A percentile compares a stretch with the other conserved stretches of the same genome.
Conservation (phyloP, 2,888 invertebrate genomes). For the Pemphredon lugubris region DNA sequence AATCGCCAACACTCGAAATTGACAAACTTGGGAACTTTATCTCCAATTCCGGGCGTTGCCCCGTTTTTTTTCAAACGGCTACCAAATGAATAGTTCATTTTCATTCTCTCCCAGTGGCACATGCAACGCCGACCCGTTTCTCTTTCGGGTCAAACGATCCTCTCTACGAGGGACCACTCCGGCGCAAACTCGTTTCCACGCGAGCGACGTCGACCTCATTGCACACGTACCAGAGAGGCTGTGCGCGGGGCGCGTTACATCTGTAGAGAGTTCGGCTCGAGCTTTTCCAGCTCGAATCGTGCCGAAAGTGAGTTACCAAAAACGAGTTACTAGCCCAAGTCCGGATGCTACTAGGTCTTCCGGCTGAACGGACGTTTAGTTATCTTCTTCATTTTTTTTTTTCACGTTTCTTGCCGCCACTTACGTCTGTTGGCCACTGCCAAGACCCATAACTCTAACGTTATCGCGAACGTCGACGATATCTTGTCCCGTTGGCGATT, state of each 20-base stretch:
- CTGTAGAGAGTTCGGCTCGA: constrained; percentile 31
- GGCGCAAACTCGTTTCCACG: constrained; percentile 63
- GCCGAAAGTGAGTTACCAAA: constrained; percentile 63
- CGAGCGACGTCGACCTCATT: constrained; percentile 54
- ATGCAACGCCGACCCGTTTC: constrained; percentile 53
- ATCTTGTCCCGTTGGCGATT: too few species aligned
- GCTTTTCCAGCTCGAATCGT: constrained; percentile 56
- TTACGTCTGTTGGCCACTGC: too few species aligned
- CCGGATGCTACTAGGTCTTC: background rate
- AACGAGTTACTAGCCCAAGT: constrained; percentile 50
- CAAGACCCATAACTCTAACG: too few species aligned
- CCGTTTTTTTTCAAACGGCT: constrained; percentile 38
- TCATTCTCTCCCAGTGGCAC: constrained; percentile 42
- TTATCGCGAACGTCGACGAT: too few species aligned
- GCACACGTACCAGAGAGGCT: constrained; percentile 28
- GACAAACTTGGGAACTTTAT: constrained; percentile 49
- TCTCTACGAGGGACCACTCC: constrained; percentile 53
- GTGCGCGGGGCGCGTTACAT: constrained; percentile 37
- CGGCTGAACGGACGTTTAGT: background rate
- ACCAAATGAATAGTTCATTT: constrained; percentile 57
- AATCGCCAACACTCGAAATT: constrained; percentile 44
- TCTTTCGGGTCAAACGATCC: constrained; percentile 65
- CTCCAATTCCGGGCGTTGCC: constrained; percentile 15
- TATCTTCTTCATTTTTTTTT: background rate
- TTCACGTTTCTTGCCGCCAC: too few species aligned